Percentiles rank a stretch among this genome's conserved stretches.
Evolutionary conservation across 2,113 vertebrate genomes (phyloP).

Genomic region (Nerophis lumbriciformis): DNA sequence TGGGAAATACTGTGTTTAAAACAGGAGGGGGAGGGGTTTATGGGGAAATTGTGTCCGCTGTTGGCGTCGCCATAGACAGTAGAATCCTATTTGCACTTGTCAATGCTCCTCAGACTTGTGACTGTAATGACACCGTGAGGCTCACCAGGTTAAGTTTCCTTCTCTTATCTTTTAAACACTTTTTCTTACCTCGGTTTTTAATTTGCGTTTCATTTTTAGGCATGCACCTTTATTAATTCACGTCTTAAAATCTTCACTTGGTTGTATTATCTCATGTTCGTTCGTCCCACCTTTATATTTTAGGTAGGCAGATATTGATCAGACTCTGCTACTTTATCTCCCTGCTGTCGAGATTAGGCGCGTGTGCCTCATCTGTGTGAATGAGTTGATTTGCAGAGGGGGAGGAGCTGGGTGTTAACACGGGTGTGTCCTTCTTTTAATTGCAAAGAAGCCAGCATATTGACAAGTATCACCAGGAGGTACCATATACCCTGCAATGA

Average conservation of each 20-base stretch:
- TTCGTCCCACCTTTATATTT: neutral
- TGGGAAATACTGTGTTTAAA: conserved; percentile 23
- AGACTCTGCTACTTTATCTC: conserved; percentile 25
- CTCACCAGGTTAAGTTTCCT: conserved; percentile 49
- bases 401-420: conserved; percentile 24
- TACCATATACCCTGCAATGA: conserved; percentile 33
- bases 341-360: conserved; percentile 32
- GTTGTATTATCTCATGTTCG: neutral
- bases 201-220: neutral
- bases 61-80: conserved; percentile 57
- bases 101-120: conserved; percentile 54
- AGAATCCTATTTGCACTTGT: conserved; percentile 76
- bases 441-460: conserved; percentile 32
- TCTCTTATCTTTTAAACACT: conserved; percentile 12
- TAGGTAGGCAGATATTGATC: conserved; percentile 26
- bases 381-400: conserved; percentile 42
- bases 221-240: conserved; percentile 3
- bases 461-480: conserved; percentile 34
- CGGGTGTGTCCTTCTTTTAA: conserved; percentile 26
- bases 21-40: conserved; percentile 25
- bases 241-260: conserved; percentile 8
- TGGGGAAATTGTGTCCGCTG: conserved; percentile 18
- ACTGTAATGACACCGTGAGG: conserved; percentile 63
- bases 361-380: conserved; percentile 37
- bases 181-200: conserved; percentile 9